phyloP scores from a whole-genome alignment of 2,797 vertebrate genomes.

The Passerculus sandwichensis region DNA sequence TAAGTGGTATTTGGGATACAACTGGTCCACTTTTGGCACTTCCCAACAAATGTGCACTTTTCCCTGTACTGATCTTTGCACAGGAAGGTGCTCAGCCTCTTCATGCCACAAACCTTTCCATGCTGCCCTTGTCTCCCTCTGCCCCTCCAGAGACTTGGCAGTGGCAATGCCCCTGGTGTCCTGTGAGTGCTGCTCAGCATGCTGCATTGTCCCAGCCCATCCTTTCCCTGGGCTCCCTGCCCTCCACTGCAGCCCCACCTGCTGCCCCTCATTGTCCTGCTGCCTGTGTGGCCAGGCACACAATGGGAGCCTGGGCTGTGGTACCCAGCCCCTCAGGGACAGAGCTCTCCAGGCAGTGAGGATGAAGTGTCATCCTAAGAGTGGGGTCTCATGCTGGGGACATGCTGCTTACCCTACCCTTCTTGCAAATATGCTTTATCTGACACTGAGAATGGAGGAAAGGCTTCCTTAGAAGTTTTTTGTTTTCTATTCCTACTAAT shows the following conservation, averaged over 20 bases:
- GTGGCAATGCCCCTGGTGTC: background rate
- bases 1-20: background rate
- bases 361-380: background rate
- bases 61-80: background rate
- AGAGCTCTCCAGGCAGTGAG: background rate
- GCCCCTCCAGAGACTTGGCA: background rate
- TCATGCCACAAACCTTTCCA: background rate
- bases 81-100: background rate
- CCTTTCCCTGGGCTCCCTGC: constrained; percentile 31
- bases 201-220: constrained; percentile 5
- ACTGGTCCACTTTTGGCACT: background rate
- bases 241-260: constrained; percentile 39
- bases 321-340: background rate
- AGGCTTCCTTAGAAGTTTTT: background rate
- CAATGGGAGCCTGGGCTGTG: background rate
- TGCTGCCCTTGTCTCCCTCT: background rate
- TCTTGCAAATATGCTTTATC: background rate
- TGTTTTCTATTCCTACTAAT: background rate
- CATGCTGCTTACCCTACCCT: background rate
- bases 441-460: background rate
- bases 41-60: background rate
- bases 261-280: constrained; percentile 35
- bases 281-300: background rate
- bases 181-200: background rate
- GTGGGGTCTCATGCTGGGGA: background rate